Evolutionary conservation across 2,113 vertebrate species (phyloP).

Genomic region (Rhabdomys dilectus): DNA sequence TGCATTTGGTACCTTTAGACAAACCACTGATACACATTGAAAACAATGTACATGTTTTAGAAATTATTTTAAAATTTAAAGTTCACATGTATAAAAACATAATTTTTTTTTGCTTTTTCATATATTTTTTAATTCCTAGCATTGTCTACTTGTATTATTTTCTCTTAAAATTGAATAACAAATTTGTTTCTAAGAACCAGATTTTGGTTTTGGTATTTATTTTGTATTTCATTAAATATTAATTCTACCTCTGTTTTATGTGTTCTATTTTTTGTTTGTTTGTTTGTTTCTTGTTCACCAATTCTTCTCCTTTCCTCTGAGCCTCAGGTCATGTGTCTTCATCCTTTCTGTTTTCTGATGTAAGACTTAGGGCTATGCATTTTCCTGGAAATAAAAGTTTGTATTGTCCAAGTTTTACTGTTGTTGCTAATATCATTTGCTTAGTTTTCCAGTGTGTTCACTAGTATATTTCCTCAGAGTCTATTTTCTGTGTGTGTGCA

Average conservation of each 20-base stretch:
- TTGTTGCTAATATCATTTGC: constrained; percentile 2
- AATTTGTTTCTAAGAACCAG: constrained; percentile 27
- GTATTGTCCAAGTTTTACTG: background rate
- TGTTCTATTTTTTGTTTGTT: constrained; percentile 19
- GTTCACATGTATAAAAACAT: background rate
- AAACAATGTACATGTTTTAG: background rate
- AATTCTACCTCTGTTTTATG: constrained; percentile 6
- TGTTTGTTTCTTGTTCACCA: background rate
- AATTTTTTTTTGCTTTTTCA: constrained; percentile 6
- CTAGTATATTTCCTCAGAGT: constrained; percentile 21
- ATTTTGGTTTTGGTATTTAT: constrained; percentile 38
- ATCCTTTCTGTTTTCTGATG: constrained; percentile 16
- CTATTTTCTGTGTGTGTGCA: background rate
- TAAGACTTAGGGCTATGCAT: background rate
- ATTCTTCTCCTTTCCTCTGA: background rate
- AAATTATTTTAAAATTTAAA: constrained; percentile 4
- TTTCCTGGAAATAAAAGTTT: constrained; percentile 30
- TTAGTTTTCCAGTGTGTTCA: constrained; percentile 31
- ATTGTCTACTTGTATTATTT: constrained; percentile 10
- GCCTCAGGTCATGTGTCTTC: background rate
- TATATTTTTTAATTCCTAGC: constrained; percentile 1
- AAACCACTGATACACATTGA: background rate
- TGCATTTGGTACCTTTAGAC: background rate
- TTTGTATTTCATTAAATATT: constrained; percentile 46
- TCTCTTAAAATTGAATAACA: constrained; percentile 53